Base-by-base conservation (phyloP, 2,797 vertebrate genomes). In the Chaetodon trifasciatus region DNA sequence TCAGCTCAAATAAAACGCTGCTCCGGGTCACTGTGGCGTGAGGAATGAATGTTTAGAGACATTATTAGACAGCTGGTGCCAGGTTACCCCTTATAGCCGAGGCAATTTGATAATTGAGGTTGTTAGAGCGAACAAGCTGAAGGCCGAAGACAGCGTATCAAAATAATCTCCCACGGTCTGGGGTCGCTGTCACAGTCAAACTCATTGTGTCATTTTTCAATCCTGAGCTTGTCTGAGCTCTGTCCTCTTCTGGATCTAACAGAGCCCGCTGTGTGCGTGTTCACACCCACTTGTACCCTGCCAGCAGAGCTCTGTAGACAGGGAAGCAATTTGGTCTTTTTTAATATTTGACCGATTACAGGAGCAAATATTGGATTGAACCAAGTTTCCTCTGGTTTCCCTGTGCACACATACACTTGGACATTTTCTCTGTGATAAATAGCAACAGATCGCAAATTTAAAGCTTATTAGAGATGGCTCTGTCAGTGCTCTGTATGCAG, bases 61-160 rank as follows among this genome's bases (percentile, higher is more conserved):
- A 28, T 88, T 87, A 93, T 95, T 92, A 89, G 91, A 84, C 50
- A 55, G 61, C 86, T 49, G 87, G 92, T 91, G 88, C 92, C 89
- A 72, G 91, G 88, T 94, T 92, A 91, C 88, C 79, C 81, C 91
- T 90, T 80, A 91, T 89, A 90, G 92, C 93, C 87, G 82, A 79
- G 83, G 92, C 91, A 94, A 95, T 95, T 95, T 93, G 89, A 91
- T 95, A 94, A 96, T 95, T 95, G 89, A 79, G 82, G 91, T 91
- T 90, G 91, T 95, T 95, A 94, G 90, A 88, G 86, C 76, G 85
- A 90, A 89, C 87, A 86, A 81, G 66, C 83, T 81, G 90, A 93
- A 90, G 86, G 88, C 85, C 70, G 84, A 92, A 91, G 91, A 92
- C 89, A 80, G 90, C 79, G 56, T 75, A 91, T 87, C 84, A 91